These are phyloP conservation scores for Otolemur garnettii DNA, from an alignment of 2,113 vertebrate genomes.

Conservation along the genomic window DNA sequence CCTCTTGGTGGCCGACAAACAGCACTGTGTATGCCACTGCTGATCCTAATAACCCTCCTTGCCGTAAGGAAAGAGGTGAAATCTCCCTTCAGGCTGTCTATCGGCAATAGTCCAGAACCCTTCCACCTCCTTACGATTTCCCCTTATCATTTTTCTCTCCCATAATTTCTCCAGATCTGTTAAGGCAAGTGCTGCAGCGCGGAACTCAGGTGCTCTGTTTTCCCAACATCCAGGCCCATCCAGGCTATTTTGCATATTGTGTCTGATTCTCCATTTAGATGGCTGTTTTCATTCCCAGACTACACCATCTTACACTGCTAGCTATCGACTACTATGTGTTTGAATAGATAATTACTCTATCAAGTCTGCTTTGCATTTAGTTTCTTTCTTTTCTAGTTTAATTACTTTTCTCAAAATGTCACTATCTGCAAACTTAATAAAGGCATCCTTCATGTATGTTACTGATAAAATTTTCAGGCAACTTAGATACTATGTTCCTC, in stretches of 20 bases:
- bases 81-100: background rate
- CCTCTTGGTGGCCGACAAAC: background rate
- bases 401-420: conserved; percentile 6
- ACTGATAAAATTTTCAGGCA: background rate
- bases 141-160: background rate
- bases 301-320: background rate
- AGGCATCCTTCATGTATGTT: background rate
- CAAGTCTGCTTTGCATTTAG: background rate
- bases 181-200: background rate
- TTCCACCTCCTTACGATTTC: background rate
- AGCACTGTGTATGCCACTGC: too few species aligned
- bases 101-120: background rate
- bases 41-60: background rate
- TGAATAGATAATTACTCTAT: background rate
- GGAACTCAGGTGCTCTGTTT: background rate
- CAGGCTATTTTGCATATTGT: background rate
- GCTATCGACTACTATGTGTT: background rate
- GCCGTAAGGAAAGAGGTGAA: fast-evolving
- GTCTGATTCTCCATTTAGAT: conserved; percentile 44
- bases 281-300: conserved; percentile 13
- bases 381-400: conserved; percentile 32
- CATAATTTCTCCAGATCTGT: background rate
- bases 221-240: background rate
- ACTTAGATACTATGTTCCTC: background rate
- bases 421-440: background rate